phyloP scores from a whole-genome alignment of 2,888 invertebrate genomes.

The Eucera pruinosa region DNA sequence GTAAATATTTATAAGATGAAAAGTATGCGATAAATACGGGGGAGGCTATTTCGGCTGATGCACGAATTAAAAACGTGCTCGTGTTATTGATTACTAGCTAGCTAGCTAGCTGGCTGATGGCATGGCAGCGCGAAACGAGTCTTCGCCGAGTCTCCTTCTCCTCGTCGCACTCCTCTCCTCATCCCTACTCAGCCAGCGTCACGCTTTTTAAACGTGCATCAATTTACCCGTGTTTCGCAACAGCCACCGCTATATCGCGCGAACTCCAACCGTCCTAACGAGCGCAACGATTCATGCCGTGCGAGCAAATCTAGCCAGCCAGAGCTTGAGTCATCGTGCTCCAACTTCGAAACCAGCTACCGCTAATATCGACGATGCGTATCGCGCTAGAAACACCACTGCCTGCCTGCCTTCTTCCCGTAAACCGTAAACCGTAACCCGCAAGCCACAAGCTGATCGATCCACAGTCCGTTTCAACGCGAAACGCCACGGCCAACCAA shows the following conservation, averaged over 20 bases:
- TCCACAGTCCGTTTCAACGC: no score
- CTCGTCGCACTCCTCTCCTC: no score
- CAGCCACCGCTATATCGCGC: conserved; percentile 21
- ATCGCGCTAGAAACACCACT: conserved; percentile 9
- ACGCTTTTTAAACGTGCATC: conserved; percentile 61
- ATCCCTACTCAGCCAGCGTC: conserved; percentile 32
- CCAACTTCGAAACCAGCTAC: conserved; percentile 6
- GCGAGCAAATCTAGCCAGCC: conserved; percentile 25
- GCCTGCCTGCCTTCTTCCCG: no score
- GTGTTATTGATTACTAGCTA: conserved; percentile 22
- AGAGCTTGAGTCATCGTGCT: conserved; percentile 45
- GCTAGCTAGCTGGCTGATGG: neutral
- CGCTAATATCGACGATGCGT: conserved; percentile 12
- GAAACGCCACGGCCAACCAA: no score
- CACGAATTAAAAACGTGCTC: conserved; percentile 21
- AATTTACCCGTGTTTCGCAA: conserved; percentile 56
- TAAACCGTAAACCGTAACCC: no score
- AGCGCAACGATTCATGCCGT: conserved; percentile 43
- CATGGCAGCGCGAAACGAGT: neutral
- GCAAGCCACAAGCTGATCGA: neutral
- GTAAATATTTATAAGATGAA: neutral
- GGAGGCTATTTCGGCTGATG: conserved; percentile 8
- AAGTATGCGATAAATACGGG: neutral
- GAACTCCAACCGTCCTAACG: conserved; percentile 33
- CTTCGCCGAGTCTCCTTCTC: neutral